These are phyloP conservation scores for Rhinopithecus roxellana DNA, from an alignment of 2,113 vertebrate species.

Conservation along the genomic window DNA sequence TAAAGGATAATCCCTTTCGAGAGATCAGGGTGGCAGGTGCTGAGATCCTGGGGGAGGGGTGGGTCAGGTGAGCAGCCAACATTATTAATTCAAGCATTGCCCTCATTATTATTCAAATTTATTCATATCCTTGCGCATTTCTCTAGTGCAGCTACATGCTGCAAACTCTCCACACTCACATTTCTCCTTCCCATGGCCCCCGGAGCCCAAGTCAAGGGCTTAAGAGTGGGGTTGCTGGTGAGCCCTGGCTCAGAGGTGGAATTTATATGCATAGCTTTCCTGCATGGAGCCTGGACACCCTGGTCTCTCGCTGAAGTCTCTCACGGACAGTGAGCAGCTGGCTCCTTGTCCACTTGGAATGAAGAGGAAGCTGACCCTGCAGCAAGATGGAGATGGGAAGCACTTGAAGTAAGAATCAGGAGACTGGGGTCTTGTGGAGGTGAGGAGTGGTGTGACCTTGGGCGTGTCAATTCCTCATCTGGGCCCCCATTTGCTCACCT, in stretches of 20 bases:
- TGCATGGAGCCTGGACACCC: neutral
- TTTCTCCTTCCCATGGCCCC: conserved; percentile 54
- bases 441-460: neutral
- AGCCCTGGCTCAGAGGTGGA: neutral
- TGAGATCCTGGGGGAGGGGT: conserved; percentile 37
- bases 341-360: neutral
- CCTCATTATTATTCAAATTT: conserved; percentile 78
- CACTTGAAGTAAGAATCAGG: neutral
- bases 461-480: neutral
- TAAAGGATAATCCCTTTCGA: neutral
- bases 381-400: neutral
- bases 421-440: too few relatives aligned
- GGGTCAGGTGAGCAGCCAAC: conserved; percentile 65
- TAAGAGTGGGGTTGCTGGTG: neutral
- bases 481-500: neutral
- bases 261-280: neutral
- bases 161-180: conserved; percentile 34
- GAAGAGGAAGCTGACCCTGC: neutral
- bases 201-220: conserved; percentile 51
- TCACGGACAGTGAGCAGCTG: neutral
- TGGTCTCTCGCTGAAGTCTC: neutral
- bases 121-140: conserved; percentile 73
- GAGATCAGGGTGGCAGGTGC: conserved; percentile 26
- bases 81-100: conserved; percentile 73
- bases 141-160: conserved; percentile 19